phyloP scores from a whole-genome alignment of 2,888 invertebrate species.

The Drosophila gaucha region DNA sequence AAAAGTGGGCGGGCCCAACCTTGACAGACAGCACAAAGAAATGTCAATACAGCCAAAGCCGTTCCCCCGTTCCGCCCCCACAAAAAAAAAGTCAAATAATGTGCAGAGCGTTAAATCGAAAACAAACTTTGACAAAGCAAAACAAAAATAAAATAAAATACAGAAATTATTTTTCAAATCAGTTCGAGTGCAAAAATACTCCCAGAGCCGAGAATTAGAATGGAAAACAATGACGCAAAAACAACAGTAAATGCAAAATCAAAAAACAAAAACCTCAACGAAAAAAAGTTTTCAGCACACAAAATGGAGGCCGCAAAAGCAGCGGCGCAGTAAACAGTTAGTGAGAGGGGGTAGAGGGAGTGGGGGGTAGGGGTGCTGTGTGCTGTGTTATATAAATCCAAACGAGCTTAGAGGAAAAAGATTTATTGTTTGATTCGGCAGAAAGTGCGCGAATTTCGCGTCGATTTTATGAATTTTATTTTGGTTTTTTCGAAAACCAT shows the following conservation, averaged over 20 bases:
- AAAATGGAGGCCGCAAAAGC: constrained; percentile 54
- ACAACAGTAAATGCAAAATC: constrained; percentile 13
- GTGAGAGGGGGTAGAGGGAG: neutral
- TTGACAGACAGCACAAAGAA: neutral
- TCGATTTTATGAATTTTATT: constrained; percentile 76
- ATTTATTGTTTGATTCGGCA: constrained; percentile 76
- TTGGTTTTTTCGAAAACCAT: constrained; percentile 64
- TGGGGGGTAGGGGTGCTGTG: constrained; percentile 16
- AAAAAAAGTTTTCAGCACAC: constrained; percentile 51
- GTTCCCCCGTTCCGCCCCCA: neutral
- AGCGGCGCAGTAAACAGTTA: neutral
- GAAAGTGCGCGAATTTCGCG: constrained; percentile 51
- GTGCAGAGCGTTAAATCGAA: constrained; percentile 69
- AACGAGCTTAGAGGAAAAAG: constrained; percentile 73
- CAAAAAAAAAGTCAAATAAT: constrained; percentile 40
- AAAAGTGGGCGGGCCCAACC: neutral
- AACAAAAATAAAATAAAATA: constrained; percentile 4
- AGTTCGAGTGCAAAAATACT: constrained; percentile 47
- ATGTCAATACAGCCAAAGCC: neutral
- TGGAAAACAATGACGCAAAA: constrained; percentile 49
- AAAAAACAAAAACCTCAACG: constrained; percentile 31
- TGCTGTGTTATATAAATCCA: constrained; percentile 66
- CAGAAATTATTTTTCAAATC: constrained; percentile 62
- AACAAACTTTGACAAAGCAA: constrained; percentile 48
- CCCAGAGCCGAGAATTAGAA: constrained; percentile 18